Evolutionary conservation across 1,140 invertebrate genomes (phyloP).

Genomic region (Drosophila pachea): DNA sequence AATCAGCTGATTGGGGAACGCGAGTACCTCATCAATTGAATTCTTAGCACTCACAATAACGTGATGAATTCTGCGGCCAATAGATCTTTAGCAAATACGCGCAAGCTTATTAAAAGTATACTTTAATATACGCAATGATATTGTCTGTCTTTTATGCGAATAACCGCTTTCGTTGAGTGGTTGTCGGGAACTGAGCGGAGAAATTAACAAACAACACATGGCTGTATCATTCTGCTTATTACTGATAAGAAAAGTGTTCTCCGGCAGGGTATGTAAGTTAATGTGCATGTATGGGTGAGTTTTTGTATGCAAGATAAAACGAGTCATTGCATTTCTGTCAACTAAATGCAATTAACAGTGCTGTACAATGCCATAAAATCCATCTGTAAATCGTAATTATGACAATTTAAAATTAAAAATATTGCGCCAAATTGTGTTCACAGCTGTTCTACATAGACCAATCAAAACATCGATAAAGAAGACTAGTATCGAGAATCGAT

Average conservation of each 20-base stretch:
- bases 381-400: not conserved
- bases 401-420: not conserved
- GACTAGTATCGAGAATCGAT: too few species aligned
- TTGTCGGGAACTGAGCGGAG: slow-evolving; percentile 60
- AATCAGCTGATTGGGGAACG: not conserved
- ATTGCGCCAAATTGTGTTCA: slow-evolving; percentile 2
- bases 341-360: slow-evolving; percentile 21
- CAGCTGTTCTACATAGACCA: slow-evolving; percentile 6
- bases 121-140: slow-evolving; percentile 30
- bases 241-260: slow-evolving; percentile 64
- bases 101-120: slow-evolving; percentile 7
- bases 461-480: slow-evolving; percentile 10
- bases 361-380: slow-evolving; percentile 4
- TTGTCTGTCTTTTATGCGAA: slow-evolving; percentile 15
- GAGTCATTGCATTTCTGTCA: slow-evolving; percentile 26
- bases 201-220: slow-evolving; percentile 53
- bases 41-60: slow-evolving; percentile 47
- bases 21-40: not conserved
- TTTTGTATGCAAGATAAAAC: slow-evolving; percentile 42
- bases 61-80: not conserved
- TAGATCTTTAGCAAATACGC: slow-evolving; percentile 18
- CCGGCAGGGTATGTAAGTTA: slow-evolving; percentile 12
- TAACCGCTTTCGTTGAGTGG: slow-evolving; percentile 66
- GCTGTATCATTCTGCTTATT: slow-evolving; percentile 24
- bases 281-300: slow-evolving; percentile 5